A percentile compares a stretch with the other conserved stretches of the same genome.
phyloP scores from a whole-genome alignment of 2,797 vertebrate genomes.

The Morelia viridis region DNA sequence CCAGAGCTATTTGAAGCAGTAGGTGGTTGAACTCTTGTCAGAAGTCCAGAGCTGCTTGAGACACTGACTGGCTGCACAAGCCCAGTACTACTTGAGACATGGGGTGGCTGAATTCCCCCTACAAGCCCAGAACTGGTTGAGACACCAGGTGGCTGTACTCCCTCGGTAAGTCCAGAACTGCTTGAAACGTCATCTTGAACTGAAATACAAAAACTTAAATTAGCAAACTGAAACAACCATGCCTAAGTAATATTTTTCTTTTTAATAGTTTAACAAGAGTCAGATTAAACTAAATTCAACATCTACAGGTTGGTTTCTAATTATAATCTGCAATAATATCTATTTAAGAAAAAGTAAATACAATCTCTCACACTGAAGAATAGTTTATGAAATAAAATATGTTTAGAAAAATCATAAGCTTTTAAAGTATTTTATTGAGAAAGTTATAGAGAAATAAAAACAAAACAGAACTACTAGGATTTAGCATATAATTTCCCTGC shows the following conservation, averaged over 20 bases:
- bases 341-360: neutral
- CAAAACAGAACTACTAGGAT: neutral
- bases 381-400: neutral
- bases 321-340: neutral
- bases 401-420: neutral
- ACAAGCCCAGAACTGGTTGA: slow-evolving; percentile 70
- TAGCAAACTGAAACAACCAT: slow-evolving; percentile 31
- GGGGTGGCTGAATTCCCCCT: slow-evolving; percentile 70
- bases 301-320: neutral
- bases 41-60: slow-evolving; percentile 72
- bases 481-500: neutral
- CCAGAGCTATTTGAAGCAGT: slow-evolving; percentile 80
- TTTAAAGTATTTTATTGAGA: neutral
- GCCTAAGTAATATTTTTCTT: neutral
- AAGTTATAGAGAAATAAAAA: neutral
- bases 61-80: slow-evolving; percentile 71
- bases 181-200: slow-evolving; percentile 75
- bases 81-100: slow-evolving; percentile 80
- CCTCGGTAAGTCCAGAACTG: slow-evolving; percentile 73
- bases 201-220: slow-evolving; percentile 60
- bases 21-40: slow-evolving; percentile 71
- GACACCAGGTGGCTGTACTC: slow-evolving; percentile 68
- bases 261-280: neutral
- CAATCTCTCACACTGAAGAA: neutral
- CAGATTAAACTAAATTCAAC: neutral